A percentile compares a stretch with the other conserved stretches of the same genome.
Conservation (phyloP, 2,797 vertebrate species). For the Salarias fasciatus region DNA sequence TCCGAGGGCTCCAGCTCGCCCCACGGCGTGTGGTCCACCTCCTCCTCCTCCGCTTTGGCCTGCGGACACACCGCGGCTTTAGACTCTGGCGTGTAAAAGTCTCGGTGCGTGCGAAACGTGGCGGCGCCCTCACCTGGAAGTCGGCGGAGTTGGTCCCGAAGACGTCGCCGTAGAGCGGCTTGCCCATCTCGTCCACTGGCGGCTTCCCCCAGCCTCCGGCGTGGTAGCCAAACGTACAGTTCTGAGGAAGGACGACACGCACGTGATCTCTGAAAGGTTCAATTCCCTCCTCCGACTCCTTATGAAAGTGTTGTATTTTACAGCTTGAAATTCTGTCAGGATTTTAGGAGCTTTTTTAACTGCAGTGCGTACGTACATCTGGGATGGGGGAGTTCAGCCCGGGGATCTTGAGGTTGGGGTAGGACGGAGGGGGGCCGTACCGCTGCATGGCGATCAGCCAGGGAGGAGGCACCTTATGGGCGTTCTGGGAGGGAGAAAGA, state of each 20-base stretch:
- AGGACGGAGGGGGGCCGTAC: slow-evolving; percentile 93
- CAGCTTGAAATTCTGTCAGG: too few relatives aligned
- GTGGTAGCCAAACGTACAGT: slow-evolving; percentile 94
- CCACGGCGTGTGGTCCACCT: slow-evolving; percentile 91
- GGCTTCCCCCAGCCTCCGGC: slow-evolving; percentile 96
- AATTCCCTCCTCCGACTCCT: too few relatives aligned
- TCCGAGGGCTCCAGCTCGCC: slow-evolving; percentile 93
- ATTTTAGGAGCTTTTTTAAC: too few relatives aligned
- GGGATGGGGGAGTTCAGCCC: slow-evolving; percentile 95
- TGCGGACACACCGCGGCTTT: slow-evolving; percentile 64
- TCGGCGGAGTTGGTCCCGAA: slow-evolving; percentile 92
- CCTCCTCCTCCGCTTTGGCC: slow-evolving; percentile 93
- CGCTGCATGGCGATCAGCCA: slow-evolving; percentile 97
- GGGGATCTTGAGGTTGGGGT: slow-evolving; percentile 95
- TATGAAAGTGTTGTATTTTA: too few relatives aligned
- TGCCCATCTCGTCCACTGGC: slow-evolving; percentile 93
- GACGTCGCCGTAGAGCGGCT: slow-evolving; percentile 93
- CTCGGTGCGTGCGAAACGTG: too few relatives aligned
- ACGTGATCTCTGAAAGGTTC: too few relatives aligned
- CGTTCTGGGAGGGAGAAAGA: slow-evolving; percentile 80
- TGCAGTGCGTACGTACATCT: too few relatives aligned
- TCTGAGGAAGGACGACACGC: slow-evolving; percentile 70
- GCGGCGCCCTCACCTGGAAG: slow-evolving; percentile 84
- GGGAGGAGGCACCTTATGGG: slow-evolving; percentile 93
- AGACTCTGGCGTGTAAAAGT: too few relatives aligned